Conservation (phyloP, 2,888 invertebrate genomes). For the Salpingus planirostris region DNA sequence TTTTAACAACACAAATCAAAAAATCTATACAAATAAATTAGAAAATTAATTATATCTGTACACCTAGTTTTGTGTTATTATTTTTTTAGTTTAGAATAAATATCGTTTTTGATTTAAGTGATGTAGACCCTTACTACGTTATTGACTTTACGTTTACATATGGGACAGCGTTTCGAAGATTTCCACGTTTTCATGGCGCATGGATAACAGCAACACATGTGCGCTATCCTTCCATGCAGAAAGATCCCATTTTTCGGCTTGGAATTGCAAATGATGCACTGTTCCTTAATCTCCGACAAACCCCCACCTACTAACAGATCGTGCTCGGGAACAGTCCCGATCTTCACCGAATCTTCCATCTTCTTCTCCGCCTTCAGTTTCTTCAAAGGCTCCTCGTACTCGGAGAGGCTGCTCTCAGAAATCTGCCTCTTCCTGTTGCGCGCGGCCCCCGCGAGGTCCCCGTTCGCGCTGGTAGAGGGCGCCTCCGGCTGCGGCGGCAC, state of each 20-base stretch:
- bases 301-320: slow-evolving; percentile 1
- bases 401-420: slow-evolving; percentile 32
- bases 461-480: slow-evolving; percentile 10
- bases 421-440: slow-evolving; percentile 21
- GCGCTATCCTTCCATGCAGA: slow-evolving; percentile 56
- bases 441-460: slow-evolving; percentile 3
- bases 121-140: slow-evolving; percentile 54
- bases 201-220: slow-evolving; percentile 62
- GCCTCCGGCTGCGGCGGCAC: slow-evolving; percentile 27
- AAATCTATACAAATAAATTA: neutral
- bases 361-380: slow-evolving; percentile 3
- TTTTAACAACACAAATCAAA: neutral
- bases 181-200: slow-evolving; percentile 61
- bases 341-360: slow-evolving; percentile 5
- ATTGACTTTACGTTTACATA: slow-evolving; percentile 59
- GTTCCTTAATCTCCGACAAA: slow-evolving; percentile 32
- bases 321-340: neutral
- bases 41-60: neutral
- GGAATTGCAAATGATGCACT: slow-evolving; percentile 54
- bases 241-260: slow-evolving; percentile 60
- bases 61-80: neutral
- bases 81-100: neutral
- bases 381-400: slow-evolving; percentile 18
- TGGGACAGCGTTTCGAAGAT: slow-evolving; percentile 54
- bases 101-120: slow-evolving; percentile 13